phyloP scores from a whole-genome alignment of 1,140 invertebrate species.

The Pararge aegeria region DNA sequence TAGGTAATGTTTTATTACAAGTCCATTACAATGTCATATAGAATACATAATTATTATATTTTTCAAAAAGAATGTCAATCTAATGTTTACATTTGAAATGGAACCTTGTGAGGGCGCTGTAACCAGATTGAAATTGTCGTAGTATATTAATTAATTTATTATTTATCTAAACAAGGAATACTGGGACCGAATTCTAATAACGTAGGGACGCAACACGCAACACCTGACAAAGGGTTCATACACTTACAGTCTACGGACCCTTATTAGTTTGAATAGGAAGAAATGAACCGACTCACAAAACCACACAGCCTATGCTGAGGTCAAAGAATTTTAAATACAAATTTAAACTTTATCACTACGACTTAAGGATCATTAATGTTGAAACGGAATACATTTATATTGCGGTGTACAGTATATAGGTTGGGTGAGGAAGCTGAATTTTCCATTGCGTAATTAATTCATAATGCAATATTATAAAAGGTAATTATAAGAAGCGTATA shows the following conservation, averaged over 20 bases:
- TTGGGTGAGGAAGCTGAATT: slow-evolving; percentile 27
- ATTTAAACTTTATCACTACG: slow-evolving; percentile 9
- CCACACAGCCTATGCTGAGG: slow-evolving; percentile 1
- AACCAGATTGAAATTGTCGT: too few species aligned
- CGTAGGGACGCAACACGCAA: slow-evolving; percentile 1
- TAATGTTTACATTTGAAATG: too few species aligned
- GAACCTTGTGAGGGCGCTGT: too few species aligned
- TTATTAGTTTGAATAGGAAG: slow-evolving; percentile 33
- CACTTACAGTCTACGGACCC: slow-evolving; percentile 22
- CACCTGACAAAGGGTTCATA: slow-evolving; percentile 24
- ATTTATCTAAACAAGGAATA: not conserved
- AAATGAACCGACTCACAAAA: slow-evolving; percentile 18
- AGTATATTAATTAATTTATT: too few species aligned
- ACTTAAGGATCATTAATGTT: not conserved
- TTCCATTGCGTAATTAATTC: slow-evolving; percentile 29
- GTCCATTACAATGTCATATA: too few species aligned
- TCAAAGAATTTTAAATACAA: slow-evolving; percentile 6
- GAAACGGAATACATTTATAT: not conserved
- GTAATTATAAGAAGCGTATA: too few species aligned
- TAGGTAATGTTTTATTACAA: too few species aligned
- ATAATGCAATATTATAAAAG: not conserved
- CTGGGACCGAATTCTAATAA: slow-evolving; percentile 21
- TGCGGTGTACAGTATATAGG: slow-evolving; percentile 7
- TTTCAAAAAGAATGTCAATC: too few species aligned
- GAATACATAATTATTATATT: too few species aligned